phyloP scores from a whole-genome alignment of 2,113 vertebrate species.

The Pipra filicauda region DNA sequence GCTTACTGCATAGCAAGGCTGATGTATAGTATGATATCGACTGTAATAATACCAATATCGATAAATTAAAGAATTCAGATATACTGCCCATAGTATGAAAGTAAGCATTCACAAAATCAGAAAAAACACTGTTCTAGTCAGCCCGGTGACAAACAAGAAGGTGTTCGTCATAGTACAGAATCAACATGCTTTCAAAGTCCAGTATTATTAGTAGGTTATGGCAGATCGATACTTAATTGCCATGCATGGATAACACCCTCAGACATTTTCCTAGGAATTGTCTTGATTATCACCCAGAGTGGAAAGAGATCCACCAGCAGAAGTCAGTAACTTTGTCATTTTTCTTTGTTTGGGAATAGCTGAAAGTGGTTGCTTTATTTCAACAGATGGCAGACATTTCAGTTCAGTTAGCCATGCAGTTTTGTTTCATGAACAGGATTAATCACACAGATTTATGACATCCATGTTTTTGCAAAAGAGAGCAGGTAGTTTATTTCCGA shows the following conservation, averaged over 20 bases:
- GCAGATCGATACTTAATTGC: neutral
- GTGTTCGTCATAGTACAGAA: neutral
- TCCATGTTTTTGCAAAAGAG: constrained; percentile 18
- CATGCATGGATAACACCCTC: neutral
- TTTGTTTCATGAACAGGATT: neutral
- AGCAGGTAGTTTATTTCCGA: constrained; percentile 16
- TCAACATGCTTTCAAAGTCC: neutral
- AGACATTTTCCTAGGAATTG: neutral
- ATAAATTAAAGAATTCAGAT: constrained; percentile 35
- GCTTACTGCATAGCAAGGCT: neutral
- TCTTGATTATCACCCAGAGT: neutral
- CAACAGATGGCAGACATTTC: neutral
- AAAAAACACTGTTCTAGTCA: neutral
- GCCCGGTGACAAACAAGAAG: neutral
- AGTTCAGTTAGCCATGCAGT: constrained; percentile 13
- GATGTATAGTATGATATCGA: neutral
- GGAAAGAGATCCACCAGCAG: neutral
- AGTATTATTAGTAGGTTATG: neutral
- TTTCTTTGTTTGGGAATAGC: neutral
- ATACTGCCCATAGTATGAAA: neutral
- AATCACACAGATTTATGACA: constrained; percentile 7
- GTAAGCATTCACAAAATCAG: neutral
- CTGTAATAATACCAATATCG: neutral
- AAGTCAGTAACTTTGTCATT: neutral
- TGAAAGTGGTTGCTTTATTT: neutral